Percentiles rank a stretch among this genome's conserved stretches.
phyloP scores from a whole-genome alignment of 2,888 invertebrate species.

The Nephrotoma flavescens region DNA sequence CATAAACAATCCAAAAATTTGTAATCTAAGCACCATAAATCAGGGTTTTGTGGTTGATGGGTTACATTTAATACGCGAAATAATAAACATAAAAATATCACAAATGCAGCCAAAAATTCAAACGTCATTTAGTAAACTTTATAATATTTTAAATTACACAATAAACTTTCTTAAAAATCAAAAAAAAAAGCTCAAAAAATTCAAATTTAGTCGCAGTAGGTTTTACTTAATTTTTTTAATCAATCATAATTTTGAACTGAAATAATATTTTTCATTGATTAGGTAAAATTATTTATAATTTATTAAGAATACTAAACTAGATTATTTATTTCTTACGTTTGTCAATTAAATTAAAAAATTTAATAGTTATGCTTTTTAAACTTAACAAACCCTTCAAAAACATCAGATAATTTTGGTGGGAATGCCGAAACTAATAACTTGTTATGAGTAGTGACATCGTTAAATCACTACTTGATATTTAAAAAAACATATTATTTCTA shows the following conservation, averaged over 20 bases:
- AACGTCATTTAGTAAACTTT: conserved; percentile 49
- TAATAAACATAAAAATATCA: conserved; percentile 67
- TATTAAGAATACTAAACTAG: background rate
- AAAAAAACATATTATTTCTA: background rate
- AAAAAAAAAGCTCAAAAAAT: background rate
- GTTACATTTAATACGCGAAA: conserved; percentile 75
- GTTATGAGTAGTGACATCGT: background rate
- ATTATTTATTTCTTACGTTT: background rate
- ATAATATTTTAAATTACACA: background rate
- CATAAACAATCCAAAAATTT: conserved; percentile 62
- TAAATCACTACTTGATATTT: background rate
- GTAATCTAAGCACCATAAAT: conserved; percentile 60
- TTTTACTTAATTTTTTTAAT: background rate
- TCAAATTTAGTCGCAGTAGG: background rate
- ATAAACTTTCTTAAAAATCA: background rate
- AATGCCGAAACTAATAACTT: background rate
- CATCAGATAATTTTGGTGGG: background rate
- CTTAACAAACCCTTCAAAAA: background rate
- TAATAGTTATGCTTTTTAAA: background rate
- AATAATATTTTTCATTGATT: background rate
- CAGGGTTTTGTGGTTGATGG: conserved; percentile 64
- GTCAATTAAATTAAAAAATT: background rate
- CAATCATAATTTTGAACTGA: background rate
- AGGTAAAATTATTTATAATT: background rate
- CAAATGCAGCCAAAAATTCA: conserved; percentile 62